Evolutionary conservation across 2,888 invertebrate species (phyloP).

Genomic region (Cerastis leucographa): DNA sequence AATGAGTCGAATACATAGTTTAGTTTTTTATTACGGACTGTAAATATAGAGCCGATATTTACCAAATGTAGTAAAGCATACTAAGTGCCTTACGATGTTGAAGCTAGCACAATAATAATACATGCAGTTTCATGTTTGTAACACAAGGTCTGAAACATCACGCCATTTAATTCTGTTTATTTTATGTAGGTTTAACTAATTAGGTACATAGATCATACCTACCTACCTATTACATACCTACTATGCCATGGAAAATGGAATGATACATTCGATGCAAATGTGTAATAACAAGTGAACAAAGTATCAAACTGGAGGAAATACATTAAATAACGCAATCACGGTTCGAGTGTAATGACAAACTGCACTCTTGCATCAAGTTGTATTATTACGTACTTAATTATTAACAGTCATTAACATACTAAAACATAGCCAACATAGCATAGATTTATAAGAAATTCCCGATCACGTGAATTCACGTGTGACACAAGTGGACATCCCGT

Average conservation of each 20-base stretch:
- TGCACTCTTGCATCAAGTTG: not conserved
- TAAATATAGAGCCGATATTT: slow-evolving; percentile 7
- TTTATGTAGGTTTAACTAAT: slow-evolving; percentile 9
- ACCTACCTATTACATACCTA: not conserved
- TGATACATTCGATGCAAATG: not conserved
- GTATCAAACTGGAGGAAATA: not conserved
- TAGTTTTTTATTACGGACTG: slow-evolving; percentile 8
- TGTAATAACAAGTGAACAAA: not conserved
- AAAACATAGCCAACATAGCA: not conserved
- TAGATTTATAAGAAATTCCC: not conserved
- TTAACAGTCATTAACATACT: not conserved
- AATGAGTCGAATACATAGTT: not conserved
- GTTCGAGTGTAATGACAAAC: not conserved
- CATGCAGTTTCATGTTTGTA: slow-evolving; percentile 47
- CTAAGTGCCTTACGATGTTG: slow-evolving; percentile 51
- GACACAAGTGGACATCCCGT: slow-evolving; percentile 9
- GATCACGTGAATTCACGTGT: slow-evolving; percentile 12
- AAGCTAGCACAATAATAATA: slow-evolving; percentile 30
- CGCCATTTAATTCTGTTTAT: slow-evolving; percentile 31
- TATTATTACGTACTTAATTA: not conserved
- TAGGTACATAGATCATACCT: not conserved
- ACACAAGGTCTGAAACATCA: slow-evolving; percentile 54
- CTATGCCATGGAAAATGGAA: slow-evolving; percentile 1
- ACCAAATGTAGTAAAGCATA: slow-evolving; percentile 19
- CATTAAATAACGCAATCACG: not conserved